Percentiles rank a stretch among this genome's conserved stretches.
Conservation (phyloP, 2,113 vertebrate genomes). For the Phrynosoma platyrhinos region DNA sequence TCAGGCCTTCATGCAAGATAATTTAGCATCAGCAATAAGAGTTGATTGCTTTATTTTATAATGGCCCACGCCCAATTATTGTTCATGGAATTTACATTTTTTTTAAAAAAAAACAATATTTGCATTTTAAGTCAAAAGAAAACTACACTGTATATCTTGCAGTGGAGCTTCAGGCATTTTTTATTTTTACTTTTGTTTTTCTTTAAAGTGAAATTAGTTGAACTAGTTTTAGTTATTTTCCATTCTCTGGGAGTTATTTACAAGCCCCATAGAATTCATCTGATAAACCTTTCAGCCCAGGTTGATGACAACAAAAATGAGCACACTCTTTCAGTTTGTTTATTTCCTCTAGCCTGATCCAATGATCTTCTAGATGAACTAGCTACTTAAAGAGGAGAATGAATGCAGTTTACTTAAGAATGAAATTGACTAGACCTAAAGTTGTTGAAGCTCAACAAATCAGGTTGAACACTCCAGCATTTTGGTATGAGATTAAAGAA, state of each 20-base stretch:
- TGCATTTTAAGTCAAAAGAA: background rate
- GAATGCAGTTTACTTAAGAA: background rate
- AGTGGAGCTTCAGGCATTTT: background rate
- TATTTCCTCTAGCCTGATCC: background rate
- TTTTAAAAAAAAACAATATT: background rate
- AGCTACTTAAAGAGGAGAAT: background rate
- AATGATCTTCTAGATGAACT: background rate
- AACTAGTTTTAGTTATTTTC: conserved; percentile 27
- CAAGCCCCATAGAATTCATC: conserved; percentile 8
- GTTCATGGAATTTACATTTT: background rate
- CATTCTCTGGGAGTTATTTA: conserved; percentile 50
- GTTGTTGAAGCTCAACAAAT: background rate
- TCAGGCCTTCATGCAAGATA: background rate
- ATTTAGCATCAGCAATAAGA: background rate
- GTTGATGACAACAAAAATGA: conserved; percentile 56
- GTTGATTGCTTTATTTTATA: background rate
- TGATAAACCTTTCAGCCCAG: conserved; percentile 44
- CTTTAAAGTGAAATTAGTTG: conserved; percentile 11
- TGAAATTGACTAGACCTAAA: background rate
- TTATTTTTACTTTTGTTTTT: background rate
- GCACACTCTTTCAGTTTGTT: background rate
- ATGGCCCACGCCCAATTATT: background rate
- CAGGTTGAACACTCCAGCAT: background rate
- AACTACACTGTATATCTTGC: background rate
- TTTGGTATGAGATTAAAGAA: background rate